Conservation (phyloP, 2,113 vertebrate genomes). For the Haplotaxodon microlepis region DNA sequence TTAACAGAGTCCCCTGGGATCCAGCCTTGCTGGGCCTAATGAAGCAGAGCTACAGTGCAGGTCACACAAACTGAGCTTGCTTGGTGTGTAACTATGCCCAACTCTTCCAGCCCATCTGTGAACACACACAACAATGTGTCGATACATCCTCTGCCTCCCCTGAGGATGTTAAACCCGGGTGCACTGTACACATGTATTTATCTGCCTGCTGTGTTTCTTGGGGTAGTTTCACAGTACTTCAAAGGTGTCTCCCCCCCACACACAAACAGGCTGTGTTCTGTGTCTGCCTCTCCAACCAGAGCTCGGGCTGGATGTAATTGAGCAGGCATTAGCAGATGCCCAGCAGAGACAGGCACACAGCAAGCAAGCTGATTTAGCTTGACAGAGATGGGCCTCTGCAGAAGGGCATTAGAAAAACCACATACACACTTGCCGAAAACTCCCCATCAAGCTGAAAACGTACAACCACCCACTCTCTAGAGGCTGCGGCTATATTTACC, state of each 20-base stretch:
- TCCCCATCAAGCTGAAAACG: slow-evolving; percentile 11
- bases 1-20: slow-evolving; percentile 25
- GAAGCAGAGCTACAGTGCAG: slow-evolving; percentile 3
- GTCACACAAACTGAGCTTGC: background rate
- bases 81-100: slow-evolving; percentile 17
- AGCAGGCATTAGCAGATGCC: slow-evolving; percentile 36
- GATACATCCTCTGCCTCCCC: background rate
- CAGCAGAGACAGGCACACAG: slow-evolving; percentile 23
- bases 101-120: background rate
- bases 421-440: background rate
- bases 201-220: background rate
- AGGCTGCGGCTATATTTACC: slow-evolving; percentile 40
- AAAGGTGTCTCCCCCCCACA: background rate
- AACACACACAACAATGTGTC: background rate
- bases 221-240: slow-evolving; percentile 8
- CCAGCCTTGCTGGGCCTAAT: slow-evolving; percentile 3
- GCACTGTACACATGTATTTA: slow-evolving; percentile 13
- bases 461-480: slow-evolving; percentile 31
- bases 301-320: slow-evolving; percentile 22
- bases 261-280: background rate
- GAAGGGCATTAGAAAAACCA: background rate
- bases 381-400: slow-evolving; percentile 21
- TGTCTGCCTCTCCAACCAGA: background rate
- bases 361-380: background rate
- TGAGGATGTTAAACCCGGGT: background rate